phyloP scores from a whole-genome alignment of 2,797 vertebrate genomes.

The Lagocephalus sceleratus region DNA sequence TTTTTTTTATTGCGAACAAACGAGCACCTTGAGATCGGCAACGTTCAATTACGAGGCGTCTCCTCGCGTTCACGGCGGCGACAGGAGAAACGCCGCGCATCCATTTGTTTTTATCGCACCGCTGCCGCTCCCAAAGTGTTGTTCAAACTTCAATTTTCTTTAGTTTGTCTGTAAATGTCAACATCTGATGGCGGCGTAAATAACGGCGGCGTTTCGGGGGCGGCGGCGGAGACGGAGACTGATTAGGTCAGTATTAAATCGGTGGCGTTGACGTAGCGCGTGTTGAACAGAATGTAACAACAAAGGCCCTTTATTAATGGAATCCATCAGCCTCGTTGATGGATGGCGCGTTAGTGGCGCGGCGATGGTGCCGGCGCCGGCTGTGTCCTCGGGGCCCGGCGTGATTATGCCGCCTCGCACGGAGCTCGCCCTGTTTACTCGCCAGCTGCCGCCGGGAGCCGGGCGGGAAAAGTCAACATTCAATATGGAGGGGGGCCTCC shows the following conservation, averaged over 20 bases:
- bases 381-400: conserved; percentile 43
- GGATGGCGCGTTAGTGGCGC: conserved; percentile 38
- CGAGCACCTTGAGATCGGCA: background rate
- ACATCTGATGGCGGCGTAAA: conserved; percentile 62
- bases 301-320: conserved; percentile 68
- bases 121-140: conserved; percentile 23
- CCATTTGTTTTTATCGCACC: conserved; percentile 24
- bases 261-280: conserved; percentile 51
- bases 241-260: conserved; percentile 66
- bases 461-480: conserved; percentile 68
- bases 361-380: conserved; percentile 44
- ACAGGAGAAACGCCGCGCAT: conserved; percentile 12
- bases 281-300: conserved; percentile 50
- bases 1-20: background rate
- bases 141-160: conserved; percentile 36
- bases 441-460: conserved; percentile 53
- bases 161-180: conserved; percentile 66
- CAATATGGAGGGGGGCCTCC: conserved; percentile 64
- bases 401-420: conserved; percentile 23
- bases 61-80: conserved; percentile 11
- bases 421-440: conserved; percentile 58
- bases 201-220: conserved; percentile 51
- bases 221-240: conserved; percentile 48
- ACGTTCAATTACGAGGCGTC: background rate
- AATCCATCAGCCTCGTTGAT: conserved; percentile 61